phyloP scores from a whole-genome alignment of 1,140 invertebrate species.

The Halesus radiatus region DNA sequence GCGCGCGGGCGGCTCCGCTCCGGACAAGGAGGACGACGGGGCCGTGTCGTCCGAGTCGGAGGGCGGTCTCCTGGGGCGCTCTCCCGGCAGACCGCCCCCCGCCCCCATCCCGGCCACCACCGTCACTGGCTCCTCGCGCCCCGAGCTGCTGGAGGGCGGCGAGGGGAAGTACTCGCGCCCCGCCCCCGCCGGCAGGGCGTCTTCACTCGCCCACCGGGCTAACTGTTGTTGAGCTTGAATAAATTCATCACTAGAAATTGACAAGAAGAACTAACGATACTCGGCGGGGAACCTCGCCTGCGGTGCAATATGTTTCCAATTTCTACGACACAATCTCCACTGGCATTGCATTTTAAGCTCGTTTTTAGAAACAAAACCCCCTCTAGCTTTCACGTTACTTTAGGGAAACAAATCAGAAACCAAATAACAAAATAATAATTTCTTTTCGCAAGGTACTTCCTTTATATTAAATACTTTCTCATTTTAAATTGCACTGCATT shows the following conservation, averaged over 20 bases:
- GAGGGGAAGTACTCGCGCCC: constrained; percentile 70
- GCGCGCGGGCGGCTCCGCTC: constrained; percentile 65
- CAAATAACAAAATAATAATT: no score
- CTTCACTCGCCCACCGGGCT: constrained; percentile 92
- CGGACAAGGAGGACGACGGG: constrained; percentile 59
- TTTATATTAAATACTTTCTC: no score
- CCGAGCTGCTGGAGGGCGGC: constrained; percentile 64
- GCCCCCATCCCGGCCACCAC: constrained; percentile 55
- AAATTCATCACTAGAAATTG: constrained; percentile 94
- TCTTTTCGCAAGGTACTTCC: no score
- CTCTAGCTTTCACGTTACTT: no score
- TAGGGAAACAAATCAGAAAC: no score
- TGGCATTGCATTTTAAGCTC: no score
- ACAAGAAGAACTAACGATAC: constrained; percentile 74
- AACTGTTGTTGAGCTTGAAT: constrained; percentile 94
- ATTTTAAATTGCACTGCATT: background rate
- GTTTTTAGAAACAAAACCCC: no score
- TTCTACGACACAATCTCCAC: background rate
- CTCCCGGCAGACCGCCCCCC: background rate
- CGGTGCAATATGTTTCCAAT: constrained; percentile 18
- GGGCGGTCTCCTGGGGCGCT: constrained; percentile 57
- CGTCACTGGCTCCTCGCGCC: constrained; percentile 57
- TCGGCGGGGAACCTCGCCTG: constrained; percentile 62
- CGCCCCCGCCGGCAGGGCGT: constrained; percentile 76
- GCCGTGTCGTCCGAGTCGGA: constrained; percentile 58